Evolutionary conservation across 2,113 vertebrate genomes (phyloP).

Genomic region (Planiliza haematocheilus): DNA sequence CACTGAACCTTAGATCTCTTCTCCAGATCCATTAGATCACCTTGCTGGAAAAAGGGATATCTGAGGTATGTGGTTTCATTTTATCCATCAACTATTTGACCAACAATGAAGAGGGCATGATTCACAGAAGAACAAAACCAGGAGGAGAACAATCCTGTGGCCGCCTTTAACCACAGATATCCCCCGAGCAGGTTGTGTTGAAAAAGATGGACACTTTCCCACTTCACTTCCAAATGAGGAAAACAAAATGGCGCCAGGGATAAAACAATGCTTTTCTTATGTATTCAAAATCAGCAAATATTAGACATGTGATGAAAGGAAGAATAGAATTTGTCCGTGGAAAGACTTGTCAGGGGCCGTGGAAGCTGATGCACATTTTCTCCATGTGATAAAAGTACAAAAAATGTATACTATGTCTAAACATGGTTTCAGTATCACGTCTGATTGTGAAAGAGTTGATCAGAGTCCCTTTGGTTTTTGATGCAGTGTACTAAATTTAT

Average conservation of each 20-base stretch:
- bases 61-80: conserved; percentile 80
- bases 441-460: conserved; percentile 39
- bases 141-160: conserved; percentile 5
- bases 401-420: conserved; percentile 3
- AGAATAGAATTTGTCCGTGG: conserved; percentile 11
- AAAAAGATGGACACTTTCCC: conserved; percentile 28
- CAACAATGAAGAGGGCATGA: conserved; percentile 21
- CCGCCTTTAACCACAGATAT: conserved; percentile 15
- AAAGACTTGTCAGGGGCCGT: conserved; percentile 24
- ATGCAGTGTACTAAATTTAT: conserved; percentile 54
- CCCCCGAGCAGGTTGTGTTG: conserved; percentile 17
- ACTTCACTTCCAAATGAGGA: conserved; percentile 16
- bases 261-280: conserved; percentile 5
- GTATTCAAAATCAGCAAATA: conserved; percentile 9
- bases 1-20: conserved; percentile 40
- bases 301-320: conserved; percentile 7
- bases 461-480: conserved; percentile 68
- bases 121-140: conserved; percentile 5
- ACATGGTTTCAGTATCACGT: conserved; percentile 33
- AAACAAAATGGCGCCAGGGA: background rate
- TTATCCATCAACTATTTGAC: conserved; percentile 31
- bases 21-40: conserved; percentile 50
- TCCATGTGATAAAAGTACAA: conserved; percentile 23
- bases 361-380: conserved; percentile 37
- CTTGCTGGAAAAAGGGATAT: conserved; percentile 60